Conservation (phyloP, 2,113 vertebrate genomes). For the Mustela nigripes region DNA sequence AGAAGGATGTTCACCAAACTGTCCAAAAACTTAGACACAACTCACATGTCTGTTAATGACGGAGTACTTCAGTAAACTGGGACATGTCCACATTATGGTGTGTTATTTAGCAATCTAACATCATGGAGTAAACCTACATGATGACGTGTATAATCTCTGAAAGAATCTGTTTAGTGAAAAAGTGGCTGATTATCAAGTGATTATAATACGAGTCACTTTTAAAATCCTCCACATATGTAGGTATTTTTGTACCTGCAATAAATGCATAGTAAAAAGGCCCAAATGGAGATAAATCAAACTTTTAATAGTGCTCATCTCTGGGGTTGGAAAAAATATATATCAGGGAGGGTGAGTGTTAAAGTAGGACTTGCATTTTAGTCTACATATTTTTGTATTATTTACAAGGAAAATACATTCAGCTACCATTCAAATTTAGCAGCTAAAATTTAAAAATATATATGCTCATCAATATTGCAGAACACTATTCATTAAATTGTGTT, state of each 20-base stretch:
- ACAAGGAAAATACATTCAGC: neutral
- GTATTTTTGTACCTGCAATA: neutral
- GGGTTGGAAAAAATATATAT: neutral
- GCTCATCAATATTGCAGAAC: neutral
- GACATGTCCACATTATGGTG: neutral
- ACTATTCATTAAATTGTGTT: conserved; percentile 1
- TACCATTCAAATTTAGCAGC: neutral
- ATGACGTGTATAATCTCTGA: neutral
- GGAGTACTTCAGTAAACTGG: neutral
- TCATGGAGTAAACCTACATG: neutral
- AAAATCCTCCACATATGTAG: neutral
- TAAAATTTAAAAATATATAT: neutral
- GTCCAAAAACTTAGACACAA: neutral
- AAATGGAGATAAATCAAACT: neutral
- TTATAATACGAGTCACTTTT: neutral
- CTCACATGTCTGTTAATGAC: neutral
- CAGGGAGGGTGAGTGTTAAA: neutral
- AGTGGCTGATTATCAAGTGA: neutral
- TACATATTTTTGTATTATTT: neutral
- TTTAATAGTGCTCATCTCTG: neutral
- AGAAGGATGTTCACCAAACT: neutral
- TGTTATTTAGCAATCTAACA: neutral
- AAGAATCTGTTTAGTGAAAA: neutral
- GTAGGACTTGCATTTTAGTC: neutral
- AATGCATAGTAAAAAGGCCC: neutral